Base-by-base conservation (phyloP, 2,888 invertebrate species). In the Trachelus tabidus region DNA sequence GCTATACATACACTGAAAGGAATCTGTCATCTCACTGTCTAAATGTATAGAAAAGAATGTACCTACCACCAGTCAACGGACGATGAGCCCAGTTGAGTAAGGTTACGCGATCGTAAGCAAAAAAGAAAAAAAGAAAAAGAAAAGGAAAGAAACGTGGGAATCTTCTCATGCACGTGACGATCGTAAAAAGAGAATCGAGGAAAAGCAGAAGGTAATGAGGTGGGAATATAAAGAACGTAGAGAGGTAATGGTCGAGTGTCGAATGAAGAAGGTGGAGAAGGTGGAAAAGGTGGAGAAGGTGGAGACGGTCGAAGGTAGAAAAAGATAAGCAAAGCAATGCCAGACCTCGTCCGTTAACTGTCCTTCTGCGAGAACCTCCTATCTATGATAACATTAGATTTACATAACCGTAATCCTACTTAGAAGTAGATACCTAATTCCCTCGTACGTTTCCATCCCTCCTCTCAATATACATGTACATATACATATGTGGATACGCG, bases 351-450 rank as follows among this genome's bases (percentile, higher is more conserved):
- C 56, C 23, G 81, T 79, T 84, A 85, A 86, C 83, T 81, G 79
- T 81, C 80, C 77, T 40, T 76, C 79, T 78, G 31, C 6, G 11
- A 6, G 79, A 75, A 74, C 75, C 82, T 81, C 83, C 82, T 82
- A 82, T 81, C 81, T 79, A 79, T 83, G 83, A 89, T 88, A 86
- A 83, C 86, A 83, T 86, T 87, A 86, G 88, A 89, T 90, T 90
- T 90, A 86, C 89, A 90, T 90, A 90, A 90, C 88, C 85, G 85
- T 88, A 88, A 88, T 88, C 87, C 89, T 87, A 86, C 76, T 76
- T 76, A 76, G 76, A 76, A 68, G 74, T 74, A 74, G 74, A 75
- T 76, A 76, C 75, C 75, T 77, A 85, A 86, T 86, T 85, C 83
- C 71, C 81, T 79, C 83, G 75, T 85, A 82, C 79, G 79, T 85